phyloP scores from a whole-genome alignment of 2,113 vertebrate species.

The Phyllostomus hastatus region DNA sequence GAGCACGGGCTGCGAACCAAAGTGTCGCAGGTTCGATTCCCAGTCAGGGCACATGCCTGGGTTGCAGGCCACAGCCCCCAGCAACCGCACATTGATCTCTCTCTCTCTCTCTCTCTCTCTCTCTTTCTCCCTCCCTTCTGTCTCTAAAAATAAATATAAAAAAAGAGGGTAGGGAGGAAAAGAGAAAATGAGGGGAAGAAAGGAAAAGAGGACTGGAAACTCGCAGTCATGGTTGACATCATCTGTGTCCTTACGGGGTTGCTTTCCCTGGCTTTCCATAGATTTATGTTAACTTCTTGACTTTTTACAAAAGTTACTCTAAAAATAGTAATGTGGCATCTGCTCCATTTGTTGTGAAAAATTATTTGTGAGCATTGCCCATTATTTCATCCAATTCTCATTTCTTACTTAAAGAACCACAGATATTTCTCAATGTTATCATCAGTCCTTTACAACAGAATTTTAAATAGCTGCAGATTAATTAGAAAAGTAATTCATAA shows the following conservation, averaged over 20 bases:
- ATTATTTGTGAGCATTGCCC: neutral
- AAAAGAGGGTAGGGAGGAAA: neutral
- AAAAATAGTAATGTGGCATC: neutral
- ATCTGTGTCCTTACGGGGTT: neutral
- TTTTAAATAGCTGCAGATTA: neutral
- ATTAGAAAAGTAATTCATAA: conserved; percentile 19
- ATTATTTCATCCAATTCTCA: neutral
- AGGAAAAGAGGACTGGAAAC: neutral
- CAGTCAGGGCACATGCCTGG: too few species aligned
- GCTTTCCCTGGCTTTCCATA: neutral
- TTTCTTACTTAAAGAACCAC: neutral
- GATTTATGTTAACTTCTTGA: neutral
- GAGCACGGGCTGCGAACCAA: too few species aligned
- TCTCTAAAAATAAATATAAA: too few species aligned
- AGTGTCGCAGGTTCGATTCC: too few species aligned
- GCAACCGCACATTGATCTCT: too few species aligned
- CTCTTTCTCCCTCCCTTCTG: too few species aligned
- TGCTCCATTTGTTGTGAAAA: neutral
- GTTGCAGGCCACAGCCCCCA: too few species aligned
- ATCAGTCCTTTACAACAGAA: neutral
- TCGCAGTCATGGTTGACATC: neutral
- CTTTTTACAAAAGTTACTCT: conserved; percentile 2
- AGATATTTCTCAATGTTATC: neutral
- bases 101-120: too few species aligned
- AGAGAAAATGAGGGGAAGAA: neutral